Conservation (phyloP, 2,888 invertebrate species). For the Ichneumoninae sp. region DNA sequence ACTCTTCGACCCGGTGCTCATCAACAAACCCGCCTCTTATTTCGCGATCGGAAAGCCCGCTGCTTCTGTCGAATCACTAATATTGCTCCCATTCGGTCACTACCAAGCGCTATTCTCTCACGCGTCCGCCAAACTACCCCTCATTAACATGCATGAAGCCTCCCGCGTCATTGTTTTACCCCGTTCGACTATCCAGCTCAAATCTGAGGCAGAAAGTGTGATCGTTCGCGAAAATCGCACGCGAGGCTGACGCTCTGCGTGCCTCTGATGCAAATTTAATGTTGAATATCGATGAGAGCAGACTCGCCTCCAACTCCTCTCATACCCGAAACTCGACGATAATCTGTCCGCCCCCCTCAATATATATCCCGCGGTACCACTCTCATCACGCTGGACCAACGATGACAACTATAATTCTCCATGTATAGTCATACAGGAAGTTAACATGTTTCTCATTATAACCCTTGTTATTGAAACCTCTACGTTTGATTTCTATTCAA, state of each 20-base stretch:
- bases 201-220: constrained; percentile 77
- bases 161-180: constrained; percentile 84
- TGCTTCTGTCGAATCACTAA: constrained; percentile 53
- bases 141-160: constrained; percentile 84
- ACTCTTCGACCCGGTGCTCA: constrained; percentile 8
- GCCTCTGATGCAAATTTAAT: constrained; percentile 79
- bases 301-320: constrained; percentile 21
- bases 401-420: constrained; percentile 47
- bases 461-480: constrained; percentile 24
- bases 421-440: constrained; percentile 12
- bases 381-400: constrained; percentile 37
- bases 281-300: constrained; percentile 76
- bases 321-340: constrained; percentile 35
- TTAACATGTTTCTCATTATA: constrained; percentile 28
- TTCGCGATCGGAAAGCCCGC: constrained; percentile 64
- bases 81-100: constrained; percentile 73
- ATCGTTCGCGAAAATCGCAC: constrained; percentile 68
- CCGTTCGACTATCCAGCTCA: constrained; percentile 68
- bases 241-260: constrained; percentile 70
- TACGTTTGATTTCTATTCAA: constrained; percentile 26
- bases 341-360: constrained; percentile 32
- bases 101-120: constrained; percentile 68
- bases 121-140: constrained; percentile 66
- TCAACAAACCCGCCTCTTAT: constrained; percentile 26
- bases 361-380: constrained; percentile 14